Percentiles rank a stretch among this genome's conserved stretches.
Conservation (phyloP, 2,113 vertebrate genomes). For the Budorcas taxicolor region DNA sequence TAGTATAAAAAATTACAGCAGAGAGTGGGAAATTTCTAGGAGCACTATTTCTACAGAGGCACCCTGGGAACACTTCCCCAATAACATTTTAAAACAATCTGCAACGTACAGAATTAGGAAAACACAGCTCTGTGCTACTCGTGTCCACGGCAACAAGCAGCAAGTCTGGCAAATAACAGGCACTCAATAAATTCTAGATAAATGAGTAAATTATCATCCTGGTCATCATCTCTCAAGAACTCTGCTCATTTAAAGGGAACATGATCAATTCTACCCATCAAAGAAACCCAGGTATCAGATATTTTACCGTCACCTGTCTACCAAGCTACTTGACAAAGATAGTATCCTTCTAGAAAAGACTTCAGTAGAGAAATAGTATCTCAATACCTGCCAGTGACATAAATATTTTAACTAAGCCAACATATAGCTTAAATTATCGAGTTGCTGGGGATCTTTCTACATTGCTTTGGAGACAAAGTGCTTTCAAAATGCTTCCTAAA, state of each 20-base stretch:
- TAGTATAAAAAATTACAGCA: background rate
- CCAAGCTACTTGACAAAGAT: background rate
- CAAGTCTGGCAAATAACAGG: background rate
- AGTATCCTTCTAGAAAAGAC: background rate
- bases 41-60: background rate
- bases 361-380: background rate
- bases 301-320: background rate
- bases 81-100: background rate
- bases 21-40: background rate
- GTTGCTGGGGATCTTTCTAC: background rate
- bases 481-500: background rate
- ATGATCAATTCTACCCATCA: background rate
- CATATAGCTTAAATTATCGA: background rate
- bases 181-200: background rate
- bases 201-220: background rate
- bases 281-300: background rate
- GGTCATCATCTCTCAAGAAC: background rate
- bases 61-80: background rate
- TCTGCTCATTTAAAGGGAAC: background rate
- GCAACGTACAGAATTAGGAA: background rate
- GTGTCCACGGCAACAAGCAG: background rate
- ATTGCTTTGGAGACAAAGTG: background rate
- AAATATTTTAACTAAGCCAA: conserved; percentile 16
- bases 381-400: background rate
- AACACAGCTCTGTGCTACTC: background rate